Percentiles rank a stretch among this genome's conserved stretches.
Conservation (phyloP, 92 coral and sea anemone species). For the Anthopleura xanthogrammica region DNA sequence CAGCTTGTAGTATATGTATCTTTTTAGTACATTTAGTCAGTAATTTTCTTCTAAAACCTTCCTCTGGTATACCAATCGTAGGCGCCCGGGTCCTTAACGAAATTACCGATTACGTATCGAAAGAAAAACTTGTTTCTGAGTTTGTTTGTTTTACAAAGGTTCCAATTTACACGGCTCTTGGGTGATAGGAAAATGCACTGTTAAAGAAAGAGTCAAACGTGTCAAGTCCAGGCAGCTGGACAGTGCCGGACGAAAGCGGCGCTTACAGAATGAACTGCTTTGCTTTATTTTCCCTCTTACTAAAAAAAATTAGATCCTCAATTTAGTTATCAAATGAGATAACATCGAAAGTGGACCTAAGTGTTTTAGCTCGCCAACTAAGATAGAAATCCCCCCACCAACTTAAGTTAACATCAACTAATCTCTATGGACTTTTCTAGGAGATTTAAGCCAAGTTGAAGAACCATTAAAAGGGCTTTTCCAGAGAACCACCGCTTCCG, state of each 20-base stretch:
- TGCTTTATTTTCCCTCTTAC: neutral
- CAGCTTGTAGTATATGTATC: conserved; percentile 27
- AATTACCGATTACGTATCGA: conserved; percentile 8
- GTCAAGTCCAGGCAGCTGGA: conserved; percentile 4
- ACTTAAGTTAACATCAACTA: neutral
- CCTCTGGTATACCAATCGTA: neutral
- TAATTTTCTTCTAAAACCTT: conserved; percentile 28
- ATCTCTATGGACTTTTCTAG: neutral
- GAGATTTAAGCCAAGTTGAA: neutral
- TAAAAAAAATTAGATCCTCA: neutral
- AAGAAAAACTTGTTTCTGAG: conserved; percentile 21
- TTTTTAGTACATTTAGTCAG: neutral
- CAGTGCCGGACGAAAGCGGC: neutral
- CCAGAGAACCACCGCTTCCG: neutral
- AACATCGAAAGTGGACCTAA: neutral
- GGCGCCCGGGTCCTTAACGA: conserved; percentile 9
- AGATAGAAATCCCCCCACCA: neutral
- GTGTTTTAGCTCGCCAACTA: neutral
- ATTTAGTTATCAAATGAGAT: conserved; percentile 6
- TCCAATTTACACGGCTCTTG: conserved; percentile 22
- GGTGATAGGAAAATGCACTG: conserved; percentile 16
- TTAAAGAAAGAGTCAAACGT: neutral
- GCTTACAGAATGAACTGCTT: neutral
- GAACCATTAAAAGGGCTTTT: neutral
- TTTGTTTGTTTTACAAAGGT: conserved; percentile 17